A percentile compares a stretch with the other conserved stretches of the same genome.
Conservation (phyloP, 37 sponge, comb jelly and placozoan species). For the Cliona cf. orientalis region DNA sequence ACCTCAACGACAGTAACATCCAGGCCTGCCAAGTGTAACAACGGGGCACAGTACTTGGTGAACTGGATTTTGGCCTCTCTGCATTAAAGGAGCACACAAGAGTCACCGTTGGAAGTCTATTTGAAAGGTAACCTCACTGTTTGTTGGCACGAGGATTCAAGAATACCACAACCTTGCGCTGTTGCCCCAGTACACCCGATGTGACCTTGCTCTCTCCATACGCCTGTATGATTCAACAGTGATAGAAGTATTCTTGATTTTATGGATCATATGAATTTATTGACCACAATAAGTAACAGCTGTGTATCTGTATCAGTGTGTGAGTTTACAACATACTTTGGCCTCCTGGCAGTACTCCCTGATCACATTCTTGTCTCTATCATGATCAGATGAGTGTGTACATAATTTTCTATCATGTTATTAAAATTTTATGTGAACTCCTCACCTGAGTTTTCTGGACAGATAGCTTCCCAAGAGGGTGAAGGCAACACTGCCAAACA, state of each 20-base stretch:
- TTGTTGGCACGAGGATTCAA: conserved; percentile 74
- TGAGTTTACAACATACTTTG: conserved; percentile 18
- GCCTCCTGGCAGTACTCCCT: conserved; percentile 53
- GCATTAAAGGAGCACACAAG: neutral
- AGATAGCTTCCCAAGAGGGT: conserved; percentile 12
- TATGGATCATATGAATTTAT: no score
- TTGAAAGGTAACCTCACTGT: conserved; percentile 24
- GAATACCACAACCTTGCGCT: conserved; percentile 65
- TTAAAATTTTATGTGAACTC: neutral
- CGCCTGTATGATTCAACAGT: neutral
- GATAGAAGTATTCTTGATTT: neutral
- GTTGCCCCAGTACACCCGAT: conserved; percentile 5
- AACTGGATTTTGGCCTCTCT: conserved; percentile 71
- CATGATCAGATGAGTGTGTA: neutral
- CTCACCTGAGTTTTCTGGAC: conserved; percentile 64
- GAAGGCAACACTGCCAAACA: conserved; percentile 30
- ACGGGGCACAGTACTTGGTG: conserved; percentile 74
- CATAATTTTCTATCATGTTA: neutral
- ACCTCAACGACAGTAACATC: conserved; percentile 84
- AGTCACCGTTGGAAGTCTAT: neutral
- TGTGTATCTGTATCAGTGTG: no score
- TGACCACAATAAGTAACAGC: no score
- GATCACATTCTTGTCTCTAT: conserved; percentile 54
- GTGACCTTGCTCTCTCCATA: conserved; percentile 38
- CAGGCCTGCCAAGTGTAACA: conserved; percentile 66